Evolutionary conservation across 2,113 vertebrate species (phyloP).

Genomic region (Tragelaphus imberbis): DNA sequence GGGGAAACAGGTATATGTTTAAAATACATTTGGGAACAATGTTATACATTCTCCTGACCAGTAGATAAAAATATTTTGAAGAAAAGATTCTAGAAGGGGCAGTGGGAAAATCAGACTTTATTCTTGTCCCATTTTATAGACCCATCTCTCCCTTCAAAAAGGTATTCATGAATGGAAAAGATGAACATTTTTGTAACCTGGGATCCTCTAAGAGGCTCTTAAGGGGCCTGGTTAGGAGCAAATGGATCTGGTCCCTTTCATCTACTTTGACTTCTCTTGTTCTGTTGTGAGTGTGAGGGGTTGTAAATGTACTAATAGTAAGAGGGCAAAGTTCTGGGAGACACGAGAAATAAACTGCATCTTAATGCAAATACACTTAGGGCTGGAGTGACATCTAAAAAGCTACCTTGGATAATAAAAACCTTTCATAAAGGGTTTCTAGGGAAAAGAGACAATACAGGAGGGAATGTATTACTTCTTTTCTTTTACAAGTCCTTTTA

Average conservation of each 20-base stretch:
- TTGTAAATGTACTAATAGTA: conserved; percentile 70
- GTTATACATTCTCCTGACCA: conserved; percentile 49
- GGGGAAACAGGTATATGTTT: not conserved
- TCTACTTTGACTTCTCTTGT: conserved; percentile 73
- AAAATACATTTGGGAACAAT: not conserved
- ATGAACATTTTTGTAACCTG: conserved; percentile 80
- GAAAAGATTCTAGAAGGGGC: conserved; percentile 66
- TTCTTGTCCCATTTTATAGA: conserved; percentile 71
- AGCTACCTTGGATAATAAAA: conserved; percentile 32
- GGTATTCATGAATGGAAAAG: conserved; percentile 81
- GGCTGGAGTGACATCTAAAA: conserved; percentile 21
- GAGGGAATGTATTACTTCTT: conserved; percentile 27
- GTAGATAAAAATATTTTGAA: conserved; percentile 76
- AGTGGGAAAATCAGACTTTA: conserved; percentile 75
- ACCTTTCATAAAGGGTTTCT: conserved; percentile 42
- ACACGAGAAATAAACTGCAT: conserved; percentile 30
- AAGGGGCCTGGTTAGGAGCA: conserved; percentile 80
- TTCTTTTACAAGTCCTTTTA: conserved; percentile 53
- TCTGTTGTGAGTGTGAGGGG: conserved; percentile 64
- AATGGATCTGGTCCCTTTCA: conserved; percentile 86
- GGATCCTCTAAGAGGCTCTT: conserved; percentile 85
- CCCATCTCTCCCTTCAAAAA: conserved; percentile 80
- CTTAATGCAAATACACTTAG: conserved; percentile 54
- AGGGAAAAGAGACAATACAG: conserved; percentile 18
- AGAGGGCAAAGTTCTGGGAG: conserved; percentile 68